These are phyloP conservation scores for Pimephales promelas DNA, from an alignment of 2,113 vertebrate genomes.

Conservation along the genomic window DNA sequence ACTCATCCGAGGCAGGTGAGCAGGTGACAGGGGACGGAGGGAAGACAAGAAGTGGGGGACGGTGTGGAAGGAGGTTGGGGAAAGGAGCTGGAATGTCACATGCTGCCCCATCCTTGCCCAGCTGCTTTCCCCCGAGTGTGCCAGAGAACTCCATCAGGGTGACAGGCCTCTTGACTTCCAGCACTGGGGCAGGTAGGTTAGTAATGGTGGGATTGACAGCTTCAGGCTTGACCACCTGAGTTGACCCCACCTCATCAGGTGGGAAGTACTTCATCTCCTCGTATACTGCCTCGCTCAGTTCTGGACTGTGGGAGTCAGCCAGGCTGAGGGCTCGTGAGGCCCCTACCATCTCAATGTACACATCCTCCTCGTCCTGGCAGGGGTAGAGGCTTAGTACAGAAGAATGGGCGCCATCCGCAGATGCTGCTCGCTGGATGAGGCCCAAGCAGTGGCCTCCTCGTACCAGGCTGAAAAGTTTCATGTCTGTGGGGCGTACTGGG, in stretches of 20 bases:
- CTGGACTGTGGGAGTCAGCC: conserved; percentile 76
- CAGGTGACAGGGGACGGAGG: conserved; percentile 91
- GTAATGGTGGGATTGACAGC: conserved; percentile 56
- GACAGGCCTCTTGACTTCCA: conserved; percentile 66
- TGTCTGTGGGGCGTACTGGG: conserved; percentile 76
- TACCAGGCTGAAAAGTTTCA: conserved; percentile 73
- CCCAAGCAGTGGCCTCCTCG: conserved; percentile 69
- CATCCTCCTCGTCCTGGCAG: conserved; percentile 82
- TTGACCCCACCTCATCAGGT: conserved; percentile 75
- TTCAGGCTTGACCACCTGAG: conserved; percentile 55
- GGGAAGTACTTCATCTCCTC: conserved; percentile 95
- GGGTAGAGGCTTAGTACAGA: conserved; percentile 71
- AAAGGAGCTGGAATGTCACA: conserved; percentile 95
- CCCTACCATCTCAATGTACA: conserved; percentile 96
- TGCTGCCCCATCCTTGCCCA: conserved; percentile 56
- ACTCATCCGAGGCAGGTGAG: conserved; percentile 96
- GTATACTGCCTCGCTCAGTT: conserved; percentile 87
- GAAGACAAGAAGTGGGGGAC: conserved; percentile 92
- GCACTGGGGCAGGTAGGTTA: conserved; percentile 56
- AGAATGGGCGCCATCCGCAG: conserved; percentile 74
- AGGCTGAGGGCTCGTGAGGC: conserved; percentile 71
- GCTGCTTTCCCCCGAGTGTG: conserved; percentile 62
- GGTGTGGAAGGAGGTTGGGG: conserved; percentile 91
- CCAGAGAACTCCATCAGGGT: conserved; percentile 46
- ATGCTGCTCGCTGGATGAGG: conserved; percentile 71